These are phyloP conservation scores for Sebastes baramenuke DNA, from an alignment of 2,797 vertebrate species.

Conservation along the genomic window DNA sequence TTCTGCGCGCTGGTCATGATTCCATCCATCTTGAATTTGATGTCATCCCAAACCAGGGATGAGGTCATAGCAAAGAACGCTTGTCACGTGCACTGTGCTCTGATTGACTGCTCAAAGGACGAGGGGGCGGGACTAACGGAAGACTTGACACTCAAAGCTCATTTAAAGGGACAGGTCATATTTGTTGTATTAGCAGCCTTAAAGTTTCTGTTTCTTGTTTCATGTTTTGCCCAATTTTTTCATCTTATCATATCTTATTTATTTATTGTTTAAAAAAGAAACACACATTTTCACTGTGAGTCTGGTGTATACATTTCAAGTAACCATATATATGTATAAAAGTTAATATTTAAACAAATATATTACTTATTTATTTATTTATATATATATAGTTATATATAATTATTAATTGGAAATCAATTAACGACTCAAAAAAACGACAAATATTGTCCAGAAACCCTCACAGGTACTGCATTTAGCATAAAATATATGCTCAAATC, in stretches of 20 bases:
- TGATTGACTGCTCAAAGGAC: conserved; percentile 80
- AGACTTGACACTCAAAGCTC: conserved; percentile 32
- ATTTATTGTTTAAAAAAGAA: neutral
- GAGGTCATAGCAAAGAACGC: conserved; percentile 96
- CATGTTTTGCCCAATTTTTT: neutral
- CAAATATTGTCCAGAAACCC: too few species aligned
- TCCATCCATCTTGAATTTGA: conserved; percentile 99
- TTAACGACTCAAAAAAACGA: too few species aligned
- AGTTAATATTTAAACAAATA: too few species aligned
- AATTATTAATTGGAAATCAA: too few species aligned
- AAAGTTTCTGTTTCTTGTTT: neutral
- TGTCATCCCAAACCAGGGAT: conserved; percentile 99
- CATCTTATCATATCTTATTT: too few species aligned
- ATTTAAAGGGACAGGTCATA: conserved; percentile 77
- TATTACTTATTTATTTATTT: neutral
- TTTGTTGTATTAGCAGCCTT: conserved; percentile 38
- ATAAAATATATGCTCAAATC: too few species aligned
- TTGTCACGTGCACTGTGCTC: conserved; percentile 91
- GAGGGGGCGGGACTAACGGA: conserved; percentile 55
- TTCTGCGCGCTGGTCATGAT: conserved; percentile 92
- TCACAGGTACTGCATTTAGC: too few species aligned
- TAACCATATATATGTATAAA: too few species aligned
- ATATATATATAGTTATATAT: too few species aligned
- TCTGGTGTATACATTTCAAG: neutral
- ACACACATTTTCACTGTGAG: neutral